Evolutionary conservation across 2,797 vertebrate genomes (phyloP).

Genomic region (Falco novaeseelandiae): DNA sequence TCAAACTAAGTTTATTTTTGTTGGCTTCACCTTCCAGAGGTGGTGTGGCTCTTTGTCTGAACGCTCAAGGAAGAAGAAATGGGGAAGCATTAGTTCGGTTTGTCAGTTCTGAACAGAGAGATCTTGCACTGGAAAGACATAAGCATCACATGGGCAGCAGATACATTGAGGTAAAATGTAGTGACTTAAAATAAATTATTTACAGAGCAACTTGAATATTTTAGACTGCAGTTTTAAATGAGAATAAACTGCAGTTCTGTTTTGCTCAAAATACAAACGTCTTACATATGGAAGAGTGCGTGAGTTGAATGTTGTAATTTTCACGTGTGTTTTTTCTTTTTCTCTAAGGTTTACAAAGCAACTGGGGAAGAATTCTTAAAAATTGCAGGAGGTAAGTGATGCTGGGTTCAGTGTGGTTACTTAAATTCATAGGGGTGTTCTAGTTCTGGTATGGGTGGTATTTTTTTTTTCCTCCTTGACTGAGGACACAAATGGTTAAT

Average conservation of each 20-base stretch:
- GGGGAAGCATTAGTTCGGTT: constrained; percentile 96
- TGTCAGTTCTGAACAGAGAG: constrained; percentile 90
- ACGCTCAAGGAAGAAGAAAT: constrained; percentile 93
- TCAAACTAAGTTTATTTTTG: not conserved
- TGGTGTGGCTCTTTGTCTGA: constrained; percentile 93
- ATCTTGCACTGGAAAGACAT: constrained; percentile 92
- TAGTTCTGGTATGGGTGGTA: not conserved
- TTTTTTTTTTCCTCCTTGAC: not conserved
- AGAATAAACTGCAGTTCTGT: not conserved
- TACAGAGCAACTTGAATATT: not conserved
- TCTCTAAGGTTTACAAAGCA: constrained; percentile 91
- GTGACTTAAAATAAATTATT: not conserved
- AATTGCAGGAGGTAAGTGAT: constrained; percentile 93
- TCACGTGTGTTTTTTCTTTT: not conserved
- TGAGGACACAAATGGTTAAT: not conserved
- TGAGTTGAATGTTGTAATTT: not conserved
- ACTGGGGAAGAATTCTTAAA: constrained; percentile 98
- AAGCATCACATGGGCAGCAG: constrained; percentile 98
- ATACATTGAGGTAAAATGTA: constrained; percentile 89
- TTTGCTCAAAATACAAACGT: not conserved
- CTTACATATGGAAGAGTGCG: not conserved
- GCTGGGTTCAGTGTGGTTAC: not conserved
- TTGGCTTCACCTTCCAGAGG: constrained; percentile 80
- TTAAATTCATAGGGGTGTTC: not conserved
- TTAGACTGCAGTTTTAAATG: not conserved